Base-by-base conservation (phyloP, 2,888 invertebrate genomes). In the Drosophila rubida region DNA sequence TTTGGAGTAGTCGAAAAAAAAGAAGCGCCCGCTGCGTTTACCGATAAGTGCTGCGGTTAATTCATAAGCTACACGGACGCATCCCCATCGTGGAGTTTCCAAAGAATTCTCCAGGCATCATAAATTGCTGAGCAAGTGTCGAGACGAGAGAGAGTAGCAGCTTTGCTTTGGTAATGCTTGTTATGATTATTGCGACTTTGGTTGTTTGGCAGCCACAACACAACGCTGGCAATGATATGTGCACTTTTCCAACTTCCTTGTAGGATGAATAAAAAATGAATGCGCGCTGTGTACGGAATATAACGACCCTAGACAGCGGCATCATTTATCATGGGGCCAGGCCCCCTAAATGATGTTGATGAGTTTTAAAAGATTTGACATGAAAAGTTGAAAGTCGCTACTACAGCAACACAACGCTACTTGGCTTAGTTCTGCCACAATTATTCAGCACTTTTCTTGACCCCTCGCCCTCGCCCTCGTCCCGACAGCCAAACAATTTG, bases 251-350 rank as follows among this genome's bases (percentile, higher is more conserved):
- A 45, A 69, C 78, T 65, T 72, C 69, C 73, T 72, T 41, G 58
- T 16, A 37, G 44, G 51, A 11, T 4, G 6, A 48, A 44, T 39
- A 53, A 67, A 57, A 46, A 57, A 63, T 45, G 25, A 53, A 41
- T 51, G n/a, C 51, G 3, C 13, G 39, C 27, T 41, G 14, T 50
- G 14, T 44, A 50, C n/a, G n/a, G n/a, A n/a, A n/a, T n/a, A n/a
- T n/a, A n/a, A n/a, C n/a, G n/a, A n/a, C n/a, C 41, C 44, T 48
- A 64, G 54, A 46, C 59, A 48, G 50, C 42, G 49, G 42, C 48
- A 69, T 78, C 78, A 78, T 79, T 79, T 78, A 80, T 79, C 78
- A 80, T 75, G 73, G 54, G 27, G 45, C 23, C 42, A 30, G 22
- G 25, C 23, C 30, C 14, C 42, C 50, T 65, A 63, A 71, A 68